Evolutionary conservation across 1,140 invertebrate genomes (phyloP), one percentile per base, ranked within the genome.

Genomic region (Pemphigus obesinymphae): DNA sequence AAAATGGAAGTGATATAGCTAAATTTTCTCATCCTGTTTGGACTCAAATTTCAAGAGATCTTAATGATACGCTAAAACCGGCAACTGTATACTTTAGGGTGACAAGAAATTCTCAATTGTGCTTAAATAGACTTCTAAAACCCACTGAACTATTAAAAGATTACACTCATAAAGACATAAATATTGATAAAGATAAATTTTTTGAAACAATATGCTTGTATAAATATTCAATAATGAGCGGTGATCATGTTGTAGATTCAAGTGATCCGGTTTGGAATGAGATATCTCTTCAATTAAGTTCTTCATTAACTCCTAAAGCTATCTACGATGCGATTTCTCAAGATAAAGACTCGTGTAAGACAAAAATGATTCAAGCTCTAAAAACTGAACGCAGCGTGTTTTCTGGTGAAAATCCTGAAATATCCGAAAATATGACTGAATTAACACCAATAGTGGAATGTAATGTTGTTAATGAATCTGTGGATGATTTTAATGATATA

Each of bases 11-110:
- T 43, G 55, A 80, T 23, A 80, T 80, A 63, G 76, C 76, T 26
- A 80, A 80, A 43, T 80, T 63, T 80, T 80, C 76, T n/a, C 58
- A 80, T 45, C 76, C 76, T 45, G 55, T 80, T n/a, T 80, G 76
- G 76, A 80, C 76, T 80, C 76, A 63, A 63, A 80, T 80, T 43
- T 80, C 76, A 61, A 58, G 8, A 61, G 76, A 80, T 7, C 76
- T 80, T 45, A 80, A 80, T 20, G 55, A 63, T 45, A 43, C 76
- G 0, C 43, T 80, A 63, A 80, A 80, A 20, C 76, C 76, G 13
- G 76, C 76, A 8, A 80, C 76, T n/a, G 76, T 80, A 20, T 80
- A 80, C 58, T 80, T 80, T 26, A 80, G 76, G 8, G 76, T 80
- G 6, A 61, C 76, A 11, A 61, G 76, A 63, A 80, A 80, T 80